These are phyloP conservation scores for Drosophila vallismaia DNA, from an alignment of 2,888 invertebrate species.

Conservation along the genomic window DNA sequence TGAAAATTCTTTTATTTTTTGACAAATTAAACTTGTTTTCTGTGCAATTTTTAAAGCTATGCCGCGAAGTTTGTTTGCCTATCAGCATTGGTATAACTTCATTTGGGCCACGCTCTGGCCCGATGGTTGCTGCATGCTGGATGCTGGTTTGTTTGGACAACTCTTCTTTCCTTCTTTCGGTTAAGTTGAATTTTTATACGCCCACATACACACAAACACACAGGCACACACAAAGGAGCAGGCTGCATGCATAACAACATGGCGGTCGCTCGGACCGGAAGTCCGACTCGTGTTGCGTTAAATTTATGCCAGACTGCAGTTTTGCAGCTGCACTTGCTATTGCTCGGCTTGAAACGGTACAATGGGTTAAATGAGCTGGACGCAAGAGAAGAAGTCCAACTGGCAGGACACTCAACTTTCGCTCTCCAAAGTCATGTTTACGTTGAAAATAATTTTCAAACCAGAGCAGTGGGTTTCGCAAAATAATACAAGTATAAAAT, in stretches of 20 bases:
- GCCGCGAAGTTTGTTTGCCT: conserved; percentile 46
- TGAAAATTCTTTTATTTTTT: too few relatives aligned
- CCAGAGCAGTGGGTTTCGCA: background rate
- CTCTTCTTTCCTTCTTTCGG: conserved; percentile 48
- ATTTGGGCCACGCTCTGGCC: conserved; percentile 48
- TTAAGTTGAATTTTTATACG: conserved; percentile 56
- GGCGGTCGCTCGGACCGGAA: conserved; percentile 70
- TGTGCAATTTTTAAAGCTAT: conserved; percentile 23
- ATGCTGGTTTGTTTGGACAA: conserved; percentile 12
- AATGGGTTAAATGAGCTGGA: conserved; percentile 49
- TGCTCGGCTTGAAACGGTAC: conserved; percentile 34
- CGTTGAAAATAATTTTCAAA: background rate
- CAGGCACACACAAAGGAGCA: conserved; percentile 14
- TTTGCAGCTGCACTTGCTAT: conserved; percentile 12
- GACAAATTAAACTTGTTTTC: background rate
- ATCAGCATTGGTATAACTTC: conserved; percentile 72
- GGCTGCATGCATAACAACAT: conserved; percentile 68
- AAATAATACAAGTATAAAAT: background rate
- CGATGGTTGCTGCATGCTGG: conserved; percentile 42
- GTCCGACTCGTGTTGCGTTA: conserved; percentile 71
- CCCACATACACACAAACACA: conserved; percentile 14
- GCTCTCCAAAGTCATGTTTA: background rate
- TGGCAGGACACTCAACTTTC: background rate
- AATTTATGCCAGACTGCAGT: conserved; percentile 68
- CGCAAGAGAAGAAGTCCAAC: background rate